Conservation (phyloP, 2,113 vertebrate genomes). For the Promerops cafer region DNA sequence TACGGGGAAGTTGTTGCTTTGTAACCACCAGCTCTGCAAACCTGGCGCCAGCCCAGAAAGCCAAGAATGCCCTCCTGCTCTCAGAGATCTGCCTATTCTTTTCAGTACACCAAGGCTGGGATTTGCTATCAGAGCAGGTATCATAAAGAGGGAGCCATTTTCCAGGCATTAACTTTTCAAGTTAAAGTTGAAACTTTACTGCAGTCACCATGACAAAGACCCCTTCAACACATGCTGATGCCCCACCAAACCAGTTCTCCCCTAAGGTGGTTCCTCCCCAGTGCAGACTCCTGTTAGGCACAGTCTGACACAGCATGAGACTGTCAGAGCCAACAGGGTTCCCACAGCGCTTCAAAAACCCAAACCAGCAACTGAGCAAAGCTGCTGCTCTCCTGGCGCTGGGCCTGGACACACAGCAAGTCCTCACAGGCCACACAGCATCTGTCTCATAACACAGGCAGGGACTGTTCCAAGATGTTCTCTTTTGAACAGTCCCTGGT, state of each 20-base stretch:
- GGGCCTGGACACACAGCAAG: neutral
- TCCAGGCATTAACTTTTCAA: neutral
- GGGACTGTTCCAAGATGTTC: neutral
- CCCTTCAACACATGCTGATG: neutral
- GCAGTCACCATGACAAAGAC: neutral
- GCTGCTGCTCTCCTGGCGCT: neutral
- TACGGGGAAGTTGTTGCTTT: neutral
- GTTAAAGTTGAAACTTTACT: neutral
- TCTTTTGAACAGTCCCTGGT: neutral
- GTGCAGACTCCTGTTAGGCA: neutral
- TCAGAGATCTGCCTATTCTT: neutral
- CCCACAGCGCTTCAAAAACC: neutral
- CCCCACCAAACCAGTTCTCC: neutral
- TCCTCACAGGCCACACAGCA: neutral
- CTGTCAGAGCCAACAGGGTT: neutral
- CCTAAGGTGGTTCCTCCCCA: neutral
- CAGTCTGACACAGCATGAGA: fast-evolving
- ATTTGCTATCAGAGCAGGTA: neutral
- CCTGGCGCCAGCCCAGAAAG: neutral
- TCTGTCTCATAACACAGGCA: neutral
- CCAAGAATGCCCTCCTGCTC: neutral
- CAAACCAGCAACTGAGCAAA: neutral
- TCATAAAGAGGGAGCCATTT: fast-evolving
- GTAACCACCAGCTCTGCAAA: neutral
- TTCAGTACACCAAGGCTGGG: neutral